phyloP scores from a whole-genome alignment of 2,113 vertebrate genomes.

The Heloderma charlesbogerti region DNA sequence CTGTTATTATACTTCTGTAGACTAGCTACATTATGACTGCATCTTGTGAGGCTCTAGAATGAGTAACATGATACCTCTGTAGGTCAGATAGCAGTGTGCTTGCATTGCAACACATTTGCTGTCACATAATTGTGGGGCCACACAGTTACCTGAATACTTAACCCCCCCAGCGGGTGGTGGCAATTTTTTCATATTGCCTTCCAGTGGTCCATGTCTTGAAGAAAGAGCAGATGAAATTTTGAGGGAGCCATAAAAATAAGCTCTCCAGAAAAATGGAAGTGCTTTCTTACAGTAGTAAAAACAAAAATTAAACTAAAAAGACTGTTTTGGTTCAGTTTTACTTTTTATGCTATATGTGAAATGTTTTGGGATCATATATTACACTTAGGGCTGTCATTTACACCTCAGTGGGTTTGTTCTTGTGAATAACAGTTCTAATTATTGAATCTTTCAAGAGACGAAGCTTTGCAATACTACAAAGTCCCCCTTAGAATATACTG shows the following conservation, averaged over 20 bases:
- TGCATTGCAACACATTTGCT: background rate
- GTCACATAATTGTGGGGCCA: background rate
- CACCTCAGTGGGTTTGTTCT: constrained; percentile 29
- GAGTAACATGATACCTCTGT: background rate
- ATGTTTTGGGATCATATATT: constrained; percentile 25
- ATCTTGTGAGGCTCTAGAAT: no score
- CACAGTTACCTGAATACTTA: background rate
- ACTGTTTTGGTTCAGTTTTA: background rate
- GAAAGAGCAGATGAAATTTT: background rate
- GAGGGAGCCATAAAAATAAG: background rate
- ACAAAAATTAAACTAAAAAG: background rate
- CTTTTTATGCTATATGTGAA: constrained; percentile 45
- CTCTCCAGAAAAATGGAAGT: background rate
- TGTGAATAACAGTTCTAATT: constrained; percentile 46
- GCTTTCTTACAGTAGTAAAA: background rate
- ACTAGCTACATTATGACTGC: background rate
- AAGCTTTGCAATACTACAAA: constrained; percentile 28
- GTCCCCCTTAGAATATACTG: constrained; percentile 39
- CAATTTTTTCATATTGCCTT: background rate
- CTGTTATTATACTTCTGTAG: background rate
- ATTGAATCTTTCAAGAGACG: constrained; percentile 52
- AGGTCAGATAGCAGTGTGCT: background rate
- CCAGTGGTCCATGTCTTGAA: background rate
- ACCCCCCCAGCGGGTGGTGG: background rate
- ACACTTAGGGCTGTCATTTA: constrained; percentile 50